Conservation (phyloP, 2,888 invertebrate species). For the Megalurothrips usitatus region DNA sequence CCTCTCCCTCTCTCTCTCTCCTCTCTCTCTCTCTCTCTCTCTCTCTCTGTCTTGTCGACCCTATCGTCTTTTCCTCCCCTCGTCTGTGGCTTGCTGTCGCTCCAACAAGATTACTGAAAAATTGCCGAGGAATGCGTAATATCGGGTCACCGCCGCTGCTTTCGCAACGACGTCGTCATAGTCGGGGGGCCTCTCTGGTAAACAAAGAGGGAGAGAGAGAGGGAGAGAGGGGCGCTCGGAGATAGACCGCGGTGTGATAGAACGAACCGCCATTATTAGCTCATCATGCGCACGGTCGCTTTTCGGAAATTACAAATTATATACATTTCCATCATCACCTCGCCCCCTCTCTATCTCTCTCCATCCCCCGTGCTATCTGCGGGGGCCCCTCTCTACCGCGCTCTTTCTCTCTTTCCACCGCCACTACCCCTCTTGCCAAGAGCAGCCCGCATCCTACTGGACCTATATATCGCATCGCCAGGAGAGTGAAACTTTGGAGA, state of each 20-base stretch:
- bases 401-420: neutral
- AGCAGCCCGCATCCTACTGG: no score
- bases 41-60: neutral
- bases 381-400: neutral
- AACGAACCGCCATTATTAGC: neutral
- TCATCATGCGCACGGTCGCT: neutral
- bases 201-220: neutral
- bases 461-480: no score
- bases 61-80: no score
- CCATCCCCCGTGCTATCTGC: neutral
- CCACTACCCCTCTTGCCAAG: no score
- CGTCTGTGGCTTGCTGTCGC: neutral
- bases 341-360: neutral
- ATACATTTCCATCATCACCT: neutral
- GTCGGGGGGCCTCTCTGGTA: no score
- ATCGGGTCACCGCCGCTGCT: neutral
- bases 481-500: no score
- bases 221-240: neutral
- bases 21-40: neutral
- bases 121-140: neutral
- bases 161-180: no score
- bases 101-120: neutral
- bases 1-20: no score
- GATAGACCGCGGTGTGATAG: no score
- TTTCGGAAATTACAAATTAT: constrained; percentile 8